These are phyloP conservation scores for Anagyrus pseudococci DNA, from an alignment of 2,888 invertebrate species.

Conservation along the genomic window DNA sequence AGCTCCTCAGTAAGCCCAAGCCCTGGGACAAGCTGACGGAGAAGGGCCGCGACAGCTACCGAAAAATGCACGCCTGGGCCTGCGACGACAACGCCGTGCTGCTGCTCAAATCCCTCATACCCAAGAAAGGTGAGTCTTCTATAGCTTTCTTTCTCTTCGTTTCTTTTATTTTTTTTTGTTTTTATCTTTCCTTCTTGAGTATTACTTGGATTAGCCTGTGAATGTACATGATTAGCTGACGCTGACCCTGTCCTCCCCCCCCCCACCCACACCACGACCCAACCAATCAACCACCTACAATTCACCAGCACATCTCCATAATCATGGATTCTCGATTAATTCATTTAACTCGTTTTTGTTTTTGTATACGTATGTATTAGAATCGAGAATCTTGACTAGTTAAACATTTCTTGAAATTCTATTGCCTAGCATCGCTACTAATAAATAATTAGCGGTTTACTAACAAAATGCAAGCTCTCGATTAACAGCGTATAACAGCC, in stretches of 20 bases:
- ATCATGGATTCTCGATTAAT: too few species aligned
- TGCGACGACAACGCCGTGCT: constrained; percentile 96
- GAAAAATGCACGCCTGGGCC: constrained; percentile 99
- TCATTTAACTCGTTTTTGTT: too few species aligned
- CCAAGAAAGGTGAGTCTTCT: constrained; percentile 88
- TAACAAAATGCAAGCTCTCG: constrained; percentile 51
- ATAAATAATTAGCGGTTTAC: constrained; percentile 54
- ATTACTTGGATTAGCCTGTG: too few species aligned
- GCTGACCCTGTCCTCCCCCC: too few species aligned
- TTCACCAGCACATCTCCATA: too few species aligned
- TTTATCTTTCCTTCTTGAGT: too few species aligned
- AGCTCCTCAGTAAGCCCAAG: constrained; percentile 97
- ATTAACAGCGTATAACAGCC: constrained; percentile 44
- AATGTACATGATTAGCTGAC: too few species aligned
- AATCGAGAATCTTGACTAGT: too few species aligned
- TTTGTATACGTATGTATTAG: too few species aligned
- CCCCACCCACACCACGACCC: constrained; percentile 20
- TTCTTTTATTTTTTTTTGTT: too few species aligned
- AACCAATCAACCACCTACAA: too few species aligned
- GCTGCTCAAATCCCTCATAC: constrained; percentile 96
- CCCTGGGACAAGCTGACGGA: constrained; percentile 99
- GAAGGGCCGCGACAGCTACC: constrained; percentile 98
- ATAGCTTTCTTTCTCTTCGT: constrained; percentile 14
- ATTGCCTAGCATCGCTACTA: constrained; percentile 57
- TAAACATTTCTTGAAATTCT: too few species aligned